Base-by-base conservation (phyloP, 2,888 invertebrate species). In the Melangyna quadrimaculata region DNA sequence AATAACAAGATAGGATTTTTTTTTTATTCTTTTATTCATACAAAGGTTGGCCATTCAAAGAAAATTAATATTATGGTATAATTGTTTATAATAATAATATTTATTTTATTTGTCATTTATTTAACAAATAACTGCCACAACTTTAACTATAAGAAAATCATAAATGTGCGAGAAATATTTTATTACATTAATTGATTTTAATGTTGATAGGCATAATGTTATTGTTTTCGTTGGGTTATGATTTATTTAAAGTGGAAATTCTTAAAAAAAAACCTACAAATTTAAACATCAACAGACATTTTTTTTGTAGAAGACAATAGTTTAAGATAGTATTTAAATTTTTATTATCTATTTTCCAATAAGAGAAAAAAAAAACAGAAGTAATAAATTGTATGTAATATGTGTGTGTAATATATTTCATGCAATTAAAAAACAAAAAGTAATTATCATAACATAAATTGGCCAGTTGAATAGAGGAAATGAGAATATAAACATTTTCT, bases 31-130 rank as follows among this genome's bases (percentile, higher is more conserved):
- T 73, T 74, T 45, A 65, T 65, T 48, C 48, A 74, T 79, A 78
- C 53, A 84, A 84, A 79, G 59, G 75, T 84, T 84, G 84, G 79
- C 79, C 84, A 72, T 75, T 75, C 53, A 79, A 72, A 71, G 75
- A 67, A 55, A 71, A 71, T 71, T 51, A 27, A 74, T 45, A 63
- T 67, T 35, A 43, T 45, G 17, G 17, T 32, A 35, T 59, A 37
- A 14, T 37, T 43, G 27, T 17, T 27, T 57, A 10, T 57, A 35
- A 24, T 24, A 32, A 17, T 40, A 27, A 43, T 40, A 8, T 61
- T 27, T 27, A 17, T 43, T 43, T 9, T 59, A 32, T 22, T 32
- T 32, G 7, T 9, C n/a, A n/a, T n/a, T n/a, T n/a, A 45, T 32
- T 48, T 32, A 59, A 32, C 29, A 29, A 48, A 19, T 14, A 9